Evolutionary conservation across 1,140 invertebrate species (phyloP).

Genomic region (Acromyrmex heyeri): DNA sequence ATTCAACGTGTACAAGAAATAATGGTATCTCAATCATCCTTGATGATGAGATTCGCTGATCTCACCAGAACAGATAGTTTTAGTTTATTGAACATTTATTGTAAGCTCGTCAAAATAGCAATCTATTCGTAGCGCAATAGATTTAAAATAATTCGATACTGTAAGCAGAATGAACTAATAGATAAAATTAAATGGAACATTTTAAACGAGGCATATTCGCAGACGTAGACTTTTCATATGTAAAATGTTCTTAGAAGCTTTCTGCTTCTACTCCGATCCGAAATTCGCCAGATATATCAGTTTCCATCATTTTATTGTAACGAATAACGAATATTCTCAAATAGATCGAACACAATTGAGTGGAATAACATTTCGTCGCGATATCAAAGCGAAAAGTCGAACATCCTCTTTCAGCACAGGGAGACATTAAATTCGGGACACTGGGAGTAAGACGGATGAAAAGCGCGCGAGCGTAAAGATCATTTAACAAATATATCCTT

Average conservation of each 20-base stretch:
- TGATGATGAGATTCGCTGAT: not conserved
- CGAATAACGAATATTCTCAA: not conserved
- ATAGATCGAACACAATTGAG: not conserved
- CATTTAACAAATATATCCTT: slow-evolving; percentile 72
- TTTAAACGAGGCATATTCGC: not conserved
- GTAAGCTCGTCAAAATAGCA: not conserved
- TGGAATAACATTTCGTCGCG: not conserved
- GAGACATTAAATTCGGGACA: slow-evolving; percentile 69
- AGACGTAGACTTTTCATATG: not conserved
- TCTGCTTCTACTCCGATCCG: not conserved
- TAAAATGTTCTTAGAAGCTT: not conserved
- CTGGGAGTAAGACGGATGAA: slow-evolving; percentile 75
- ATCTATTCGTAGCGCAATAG: not conserved
- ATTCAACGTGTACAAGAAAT: not conserved
- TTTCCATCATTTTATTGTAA: not conserved
- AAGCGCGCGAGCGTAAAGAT: slow-evolving; percentile 83
- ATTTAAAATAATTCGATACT: slow-evolving; percentile 4
- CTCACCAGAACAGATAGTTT: not conserved
- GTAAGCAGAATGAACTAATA: not conserved
- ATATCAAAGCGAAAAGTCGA: slow-evolving; percentile 64
- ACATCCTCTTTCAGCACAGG: slow-evolving; percentile 75
- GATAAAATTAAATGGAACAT: slow-evolving; percentile 12
- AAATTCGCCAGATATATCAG: not conserved
- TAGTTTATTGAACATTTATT: not conserved
- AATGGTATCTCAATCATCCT: not conserved